Percentiles rank a stretch among this genome's conserved stretches.
Conservation (phyloP, 2,113 vertebrate species). For the Telmatochromis sp. region DNA sequence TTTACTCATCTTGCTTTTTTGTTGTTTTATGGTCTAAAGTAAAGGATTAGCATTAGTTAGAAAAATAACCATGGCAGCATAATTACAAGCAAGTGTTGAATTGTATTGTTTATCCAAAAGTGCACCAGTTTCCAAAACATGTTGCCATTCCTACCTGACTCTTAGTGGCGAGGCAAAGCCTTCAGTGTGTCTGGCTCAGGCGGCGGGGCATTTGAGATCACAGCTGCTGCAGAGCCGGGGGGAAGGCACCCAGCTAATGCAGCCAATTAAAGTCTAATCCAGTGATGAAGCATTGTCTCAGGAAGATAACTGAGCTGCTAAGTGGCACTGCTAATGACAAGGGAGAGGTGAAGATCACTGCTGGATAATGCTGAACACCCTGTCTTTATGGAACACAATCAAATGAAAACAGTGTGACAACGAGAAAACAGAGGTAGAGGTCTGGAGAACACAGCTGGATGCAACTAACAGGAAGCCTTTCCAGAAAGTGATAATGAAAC, state of each 20-base stretch:
- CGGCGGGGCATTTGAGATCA: constrained; percentile 61
- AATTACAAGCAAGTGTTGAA: background rate
- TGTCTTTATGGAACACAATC: background rate
- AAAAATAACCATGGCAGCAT: background rate
- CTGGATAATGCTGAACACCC: background rate
- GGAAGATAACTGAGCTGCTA: constrained; percentile 62
- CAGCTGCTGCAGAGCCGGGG: constrained; percentile 71
- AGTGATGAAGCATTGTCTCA: constrained; percentile 82
- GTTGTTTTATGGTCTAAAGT: background rate
- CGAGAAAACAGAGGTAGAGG: background rate
- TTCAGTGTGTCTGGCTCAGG: background rate
- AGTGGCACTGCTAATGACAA: constrained; percentile 72
- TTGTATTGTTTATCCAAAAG: background rate
- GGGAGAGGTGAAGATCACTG: constrained; percentile 30
- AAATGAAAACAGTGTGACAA: background rate
- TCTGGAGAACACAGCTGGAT: background rate
- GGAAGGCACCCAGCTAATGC: constrained; percentile 67
- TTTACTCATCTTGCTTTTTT: background rate
- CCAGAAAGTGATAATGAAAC: background rate
- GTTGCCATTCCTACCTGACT: background rate
- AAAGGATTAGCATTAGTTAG: background rate
- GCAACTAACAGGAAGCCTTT: background rate
- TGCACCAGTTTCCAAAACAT: background rate
- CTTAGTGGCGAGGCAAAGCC: background rate
- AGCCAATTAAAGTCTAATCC: constrained; percentile 82